phyloP scores from a whole-genome alignment of 1,140 invertebrate genomes.

The Cepaea nemoralis region DNA sequence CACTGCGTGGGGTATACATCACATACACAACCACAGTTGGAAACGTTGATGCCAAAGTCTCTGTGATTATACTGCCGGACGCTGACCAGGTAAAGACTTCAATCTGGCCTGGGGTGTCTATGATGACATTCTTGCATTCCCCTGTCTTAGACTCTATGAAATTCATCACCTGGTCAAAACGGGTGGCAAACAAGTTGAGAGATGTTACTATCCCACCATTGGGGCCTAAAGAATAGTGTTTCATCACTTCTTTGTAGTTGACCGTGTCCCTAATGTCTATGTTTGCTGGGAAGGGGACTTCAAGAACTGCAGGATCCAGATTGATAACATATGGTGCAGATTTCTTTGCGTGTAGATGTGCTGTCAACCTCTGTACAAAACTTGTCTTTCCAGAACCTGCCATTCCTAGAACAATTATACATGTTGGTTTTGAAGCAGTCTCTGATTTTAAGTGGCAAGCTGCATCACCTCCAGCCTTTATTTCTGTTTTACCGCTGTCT shows the following conservation, averaged over 20 bases:
- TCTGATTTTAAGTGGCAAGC: no score
- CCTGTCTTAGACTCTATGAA: slow-evolving; percentile 82
- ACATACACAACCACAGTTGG: slow-evolving; percentile 96
- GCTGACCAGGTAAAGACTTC: slow-evolving; percentile 99
- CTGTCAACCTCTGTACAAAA: slow-evolving; percentile 80
- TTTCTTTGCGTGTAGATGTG: slow-evolving; percentile 76
- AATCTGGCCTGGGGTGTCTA: slow-evolving; percentile 99
- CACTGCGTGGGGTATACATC: slow-evolving; percentile 91
- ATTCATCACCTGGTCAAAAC: slow-evolving; percentile 87
- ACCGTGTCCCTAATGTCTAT: slow-evolving; percentile 99
- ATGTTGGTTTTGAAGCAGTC: no score
- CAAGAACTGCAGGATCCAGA: slow-evolving; percentile 95
- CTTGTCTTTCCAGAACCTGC: no score
- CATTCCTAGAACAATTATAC: no score
- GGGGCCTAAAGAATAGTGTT: slow-evolving; percentile 93
- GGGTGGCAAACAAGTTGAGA: slow-evolving; percentile 96
- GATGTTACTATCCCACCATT: slow-evolving; percentile 98
- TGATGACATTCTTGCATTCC: slow-evolving; percentile 80
- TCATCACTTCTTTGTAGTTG: slow-evolving; percentile 99
- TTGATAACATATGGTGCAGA: slow-evolving; percentile 91
- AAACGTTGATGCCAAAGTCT: slow-evolving; percentile 88
- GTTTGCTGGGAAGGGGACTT: slow-evolving; percentile 93
- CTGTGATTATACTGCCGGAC: slow-evolving; percentile 96
- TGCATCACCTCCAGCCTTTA: no score
- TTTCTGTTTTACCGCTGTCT: no score